phyloP scores from a whole-genome alignment of 2,888 invertebrate species.

The Elgonia sp. region DNA sequence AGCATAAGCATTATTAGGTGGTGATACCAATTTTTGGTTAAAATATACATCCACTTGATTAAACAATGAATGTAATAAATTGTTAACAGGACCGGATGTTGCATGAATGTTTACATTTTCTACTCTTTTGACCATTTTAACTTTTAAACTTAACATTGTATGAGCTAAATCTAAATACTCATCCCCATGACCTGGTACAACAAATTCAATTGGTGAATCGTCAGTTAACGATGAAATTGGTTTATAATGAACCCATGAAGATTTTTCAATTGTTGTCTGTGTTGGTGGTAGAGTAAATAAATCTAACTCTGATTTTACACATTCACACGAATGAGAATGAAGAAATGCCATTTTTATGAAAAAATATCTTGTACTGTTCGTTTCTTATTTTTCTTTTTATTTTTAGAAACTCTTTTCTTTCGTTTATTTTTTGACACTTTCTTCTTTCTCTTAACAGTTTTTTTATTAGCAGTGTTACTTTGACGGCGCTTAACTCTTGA shows the following conservation, averaged over 20 bases:
- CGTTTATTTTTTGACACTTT: too few relatives aligned
- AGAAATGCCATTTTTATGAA: slow-evolving; percentile 41
- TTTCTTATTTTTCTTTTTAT: neutral
- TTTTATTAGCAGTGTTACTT: neutral
- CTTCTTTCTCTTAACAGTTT: slow-evolving; percentile 10
- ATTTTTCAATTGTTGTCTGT: slow-evolving; percentile 76
- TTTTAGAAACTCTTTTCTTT: too few relatives aligned
- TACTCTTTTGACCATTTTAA: too few relatives aligned
- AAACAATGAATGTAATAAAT: slow-evolving; percentile 68
- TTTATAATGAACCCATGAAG: slow-evolving; percentile 78
- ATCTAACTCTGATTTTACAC: slow-evolving; percentile 65
- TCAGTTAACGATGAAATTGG: slow-evolving; percentile 77
- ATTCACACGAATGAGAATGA: too few relatives aligned
- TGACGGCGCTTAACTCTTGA: neutral
- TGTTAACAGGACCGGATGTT: slow-evolving; percentile 16
- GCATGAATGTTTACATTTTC: slow-evolving; percentile 43
- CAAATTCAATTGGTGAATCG: slow-evolving; percentile 78
- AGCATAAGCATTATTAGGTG: slow-evolving; percentile 77
- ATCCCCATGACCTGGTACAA: slow-evolving; percentile 76
- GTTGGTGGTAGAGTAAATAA: slow-evolving; percentile 79
- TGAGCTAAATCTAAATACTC: slow-evolving; percentile 79
- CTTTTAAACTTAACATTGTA: too few relatives aligned
- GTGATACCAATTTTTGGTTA: slow-evolving; percentile 79
- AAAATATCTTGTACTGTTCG: slow-evolving; percentile 22
- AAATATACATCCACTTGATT: slow-evolving; percentile 78